Evolutionary conservation across 2,797 vertebrate species (phyloP).

Genomic region (Enteromius viviparus): DNA sequence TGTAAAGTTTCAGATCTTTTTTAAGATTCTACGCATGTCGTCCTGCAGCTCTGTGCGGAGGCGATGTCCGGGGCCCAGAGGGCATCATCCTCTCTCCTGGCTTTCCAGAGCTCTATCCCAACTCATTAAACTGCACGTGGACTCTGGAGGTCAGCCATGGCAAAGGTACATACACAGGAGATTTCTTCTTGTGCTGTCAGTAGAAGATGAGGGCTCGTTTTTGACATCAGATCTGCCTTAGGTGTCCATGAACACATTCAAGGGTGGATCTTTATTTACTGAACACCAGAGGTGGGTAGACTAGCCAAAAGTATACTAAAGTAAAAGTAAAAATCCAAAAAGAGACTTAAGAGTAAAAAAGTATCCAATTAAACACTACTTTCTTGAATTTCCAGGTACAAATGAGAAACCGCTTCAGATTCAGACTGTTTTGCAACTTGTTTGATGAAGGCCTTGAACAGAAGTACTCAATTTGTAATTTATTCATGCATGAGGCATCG

Average conservation of each 20-base stretch:
- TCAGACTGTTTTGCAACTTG: background rate
- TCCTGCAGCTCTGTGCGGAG: conserved; percentile 91
- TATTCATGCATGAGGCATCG: background rate
- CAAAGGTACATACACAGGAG: conserved; percentile 73
- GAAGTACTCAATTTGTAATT: background rate
- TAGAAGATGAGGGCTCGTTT: background rate
- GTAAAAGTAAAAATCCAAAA: background rate
- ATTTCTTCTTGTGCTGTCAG: background rate
- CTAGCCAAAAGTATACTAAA: background rate
- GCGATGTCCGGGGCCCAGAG: conserved; percentile 90
- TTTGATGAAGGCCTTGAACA: background rate
- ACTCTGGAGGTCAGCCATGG: conserved; percentile 97
- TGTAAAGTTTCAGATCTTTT: background rate
- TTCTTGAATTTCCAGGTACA: background rate
- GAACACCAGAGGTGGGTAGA: background rate
- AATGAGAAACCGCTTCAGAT: background rate
- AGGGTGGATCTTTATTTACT: background rate
- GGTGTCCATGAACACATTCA: background rate
- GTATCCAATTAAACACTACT: background rate
- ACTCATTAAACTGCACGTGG: conserved; percentile 98
- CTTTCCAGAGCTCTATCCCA: conserved; percentile 95
- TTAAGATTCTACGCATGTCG: conserved; percentile 18
- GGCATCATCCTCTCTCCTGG: conserved; percentile 97
- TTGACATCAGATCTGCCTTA: background rate
- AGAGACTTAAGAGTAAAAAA: background rate